These are phyloP conservation scores for Andrena bucephala DNA, from an alignment of 2,888 invertebrate genomes.

Conservation along the genomic window DNA sequence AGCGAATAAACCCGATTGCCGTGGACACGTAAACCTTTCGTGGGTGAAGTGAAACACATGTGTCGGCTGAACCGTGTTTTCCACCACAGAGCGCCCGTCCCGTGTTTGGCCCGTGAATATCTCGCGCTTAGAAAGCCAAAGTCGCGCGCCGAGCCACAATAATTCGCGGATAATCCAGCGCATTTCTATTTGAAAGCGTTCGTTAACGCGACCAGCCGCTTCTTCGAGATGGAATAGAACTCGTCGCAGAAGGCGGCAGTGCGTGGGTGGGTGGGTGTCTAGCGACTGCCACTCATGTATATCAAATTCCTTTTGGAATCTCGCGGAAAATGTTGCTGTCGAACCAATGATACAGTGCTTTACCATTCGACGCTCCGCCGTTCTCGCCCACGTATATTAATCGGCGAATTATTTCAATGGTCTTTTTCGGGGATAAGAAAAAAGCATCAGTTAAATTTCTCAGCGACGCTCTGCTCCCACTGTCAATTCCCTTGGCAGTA, in stretches of 20 bases:
- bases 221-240: constrained; percentile 73
- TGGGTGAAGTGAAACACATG: constrained; percentile 78
- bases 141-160: constrained; percentile 33
- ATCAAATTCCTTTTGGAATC: constrained; percentile 64
- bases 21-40: constrained; percentile 72
- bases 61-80: constrained; percentile 76
- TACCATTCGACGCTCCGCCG: constrained; percentile 18
- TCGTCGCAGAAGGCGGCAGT: constrained; percentile 79
- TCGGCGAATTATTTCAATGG: constrained; percentile 32
- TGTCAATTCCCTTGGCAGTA: constrained; percentile 42
- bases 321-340: constrained; percentile 56
- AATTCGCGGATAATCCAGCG: constrained; percentile 44
- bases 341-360: constrained; percentile 43
- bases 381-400: constrained; percentile 31
- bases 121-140: constrained; percentile 56
- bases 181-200: constrained; percentile 56
- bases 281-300: constrained; percentile 68
- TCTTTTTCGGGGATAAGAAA: constrained; percentile 36
- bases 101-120: constrained; percentile 69
- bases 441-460: constrained; percentile 50
- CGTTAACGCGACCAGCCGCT: constrained; percentile 69
- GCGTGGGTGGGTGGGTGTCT: constrained; percentile 82
- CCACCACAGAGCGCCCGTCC: constrained; percentile 68
- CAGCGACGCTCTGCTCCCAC: constrained; percentile 33
- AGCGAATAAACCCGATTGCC: constrained; percentile 67